Evolutionary conservation across 2,888 invertebrate species (phyloP), one percentile per base, ranked within the genome.

Genomic region (Dicyrtomina minuta): DNA sequence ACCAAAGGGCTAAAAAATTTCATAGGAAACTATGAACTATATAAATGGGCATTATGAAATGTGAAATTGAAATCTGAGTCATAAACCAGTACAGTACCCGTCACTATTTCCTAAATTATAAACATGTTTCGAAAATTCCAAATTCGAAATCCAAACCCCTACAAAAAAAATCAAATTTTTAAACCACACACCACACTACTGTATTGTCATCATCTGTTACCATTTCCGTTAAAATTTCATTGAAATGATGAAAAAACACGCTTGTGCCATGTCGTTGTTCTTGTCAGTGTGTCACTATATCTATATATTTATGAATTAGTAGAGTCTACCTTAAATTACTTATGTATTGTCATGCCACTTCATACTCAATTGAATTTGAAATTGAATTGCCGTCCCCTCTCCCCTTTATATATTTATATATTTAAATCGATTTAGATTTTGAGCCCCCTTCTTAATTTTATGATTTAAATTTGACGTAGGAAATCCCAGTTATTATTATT

Each of bases 211-310:
- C 22, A 22, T 24, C 44, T n/a, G 15, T 22, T 46, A 20, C 43
- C 17, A 61, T 61, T n/a, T n/a, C 33, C 33, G 33, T 33, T 33
- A 33, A 33, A 33, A 33, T n/a, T n/a, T 8, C 33, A 8, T 33
- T 33, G 8, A 33, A 33, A 33, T 33, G 8, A 33, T 33, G 33
- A 33, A 33, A 33, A 3, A 3, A 33, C 33, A 33, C 33, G 62
- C 62, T 62, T 62, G 27, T 62, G 62, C 49, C 62, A 62, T 62
- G 46, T 49, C 24, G 49, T 62, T 44, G 49, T 62, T 62, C 62
- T 62, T 62, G 62, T 62, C 62, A 62, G 49, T 62, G 26, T 62
- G 61, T 53, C 22, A 49, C 49, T 8, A 44, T n/a, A 44, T 44
- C n/a, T n/a, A n/a, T n/a, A n/a, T n/a, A n/a, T n/a, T n/a, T n/a